These are phyloP conservation scores for Neoscelio sp. DNA, from an alignment of 2,888 invertebrate genomes.

Conservation along the genomic window DNA sequence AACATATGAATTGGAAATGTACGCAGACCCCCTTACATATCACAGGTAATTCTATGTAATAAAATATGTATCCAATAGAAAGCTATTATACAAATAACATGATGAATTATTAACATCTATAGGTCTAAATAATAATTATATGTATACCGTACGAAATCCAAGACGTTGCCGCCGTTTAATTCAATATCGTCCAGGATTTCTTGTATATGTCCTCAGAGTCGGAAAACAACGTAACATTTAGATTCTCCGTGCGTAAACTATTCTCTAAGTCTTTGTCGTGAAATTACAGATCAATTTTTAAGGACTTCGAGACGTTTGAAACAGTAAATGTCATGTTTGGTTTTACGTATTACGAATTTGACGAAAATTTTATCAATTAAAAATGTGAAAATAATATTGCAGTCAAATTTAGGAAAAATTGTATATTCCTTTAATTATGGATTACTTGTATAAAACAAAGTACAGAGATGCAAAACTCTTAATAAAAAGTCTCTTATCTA, in stretches of 20 bases:
- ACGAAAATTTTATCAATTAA: too few relatives aligned
- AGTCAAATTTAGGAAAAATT: too few relatives aligned
- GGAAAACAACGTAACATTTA: conserved; percentile 81
- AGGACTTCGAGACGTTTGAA: too few relatives aligned
- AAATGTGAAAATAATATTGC: too few relatives aligned
- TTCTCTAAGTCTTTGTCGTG: conserved; percentile 61
- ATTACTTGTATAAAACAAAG: too few relatives aligned
- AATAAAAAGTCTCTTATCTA: too few relatives aligned
- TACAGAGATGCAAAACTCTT: too few relatives aligned
- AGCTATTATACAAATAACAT: conserved; percentile 65
- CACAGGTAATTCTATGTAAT: conserved; percentile 81
- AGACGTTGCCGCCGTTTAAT: conserved; percentile 57
- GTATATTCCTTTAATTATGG: too few relatives aligned
- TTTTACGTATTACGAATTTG: too few relatives aligned
- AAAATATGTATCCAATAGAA: conserved; percentile 74
- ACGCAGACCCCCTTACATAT: conserved; percentile 74
- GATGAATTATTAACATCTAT: conserved; percentile 63
- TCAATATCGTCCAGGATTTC: conserved; percentile 75
- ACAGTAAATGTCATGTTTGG: too few relatives aligned
- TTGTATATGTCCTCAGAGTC: conserved; percentile 78
- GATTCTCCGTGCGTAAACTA: conserved; percentile 51
- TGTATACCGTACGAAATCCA: conserved; percentile 64
- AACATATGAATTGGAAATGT: conserved; percentile 61
- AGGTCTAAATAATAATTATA: conserved; percentile 52
- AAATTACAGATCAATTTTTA: conserved; percentile 60